phyloP scores from a whole-genome alignment of 2,888 invertebrate species.

The Lycophotia porphyrea region DNA sequence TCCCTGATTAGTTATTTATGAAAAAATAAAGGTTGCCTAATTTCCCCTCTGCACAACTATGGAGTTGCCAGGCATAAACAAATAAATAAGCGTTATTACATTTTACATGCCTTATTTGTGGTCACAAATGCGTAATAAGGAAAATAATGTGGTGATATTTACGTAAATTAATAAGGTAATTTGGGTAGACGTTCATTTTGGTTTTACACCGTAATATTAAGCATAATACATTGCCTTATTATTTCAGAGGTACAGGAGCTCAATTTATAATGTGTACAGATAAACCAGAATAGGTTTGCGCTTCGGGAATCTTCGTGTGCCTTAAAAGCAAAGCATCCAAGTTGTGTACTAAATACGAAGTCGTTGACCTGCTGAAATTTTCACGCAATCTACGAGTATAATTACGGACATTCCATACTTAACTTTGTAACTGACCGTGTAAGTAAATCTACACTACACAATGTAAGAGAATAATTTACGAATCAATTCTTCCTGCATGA shows the following conservation, averaged over 20 bases:
- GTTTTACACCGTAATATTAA: neutral
- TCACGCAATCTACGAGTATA: neutral
- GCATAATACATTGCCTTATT: neutral
- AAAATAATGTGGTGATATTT: slow-evolving; percentile 1
- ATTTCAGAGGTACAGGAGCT: neutral
- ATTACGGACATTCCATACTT: too few relatives aligned
- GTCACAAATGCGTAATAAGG: slow-evolving; percentile 12
- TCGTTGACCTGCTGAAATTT: neutral
- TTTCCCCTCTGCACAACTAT: too few relatives aligned
- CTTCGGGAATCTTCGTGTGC: neutral
- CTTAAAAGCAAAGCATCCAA: too few relatives aligned
- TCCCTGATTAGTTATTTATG: too few relatives aligned
- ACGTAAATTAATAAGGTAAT: slow-evolving; percentile 7
- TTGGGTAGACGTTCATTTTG: neutral
- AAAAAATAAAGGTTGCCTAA: too few relatives aligned
- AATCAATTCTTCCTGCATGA: neutral
- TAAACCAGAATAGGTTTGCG: too few relatives aligned
- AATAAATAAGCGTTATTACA: too few relatives aligned
- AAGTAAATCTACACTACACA: neutral
- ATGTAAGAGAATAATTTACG: neutral
- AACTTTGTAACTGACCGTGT: too few relatives aligned
- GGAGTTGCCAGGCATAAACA: too few relatives aligned
- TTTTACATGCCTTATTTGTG: neutral
- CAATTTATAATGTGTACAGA: too few relatives aligned
- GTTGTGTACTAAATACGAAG: too few relatives aligned